Conservation (phyloP, 2,888 invertebrate genomes). For the Limulus polyphemus region DNA sequence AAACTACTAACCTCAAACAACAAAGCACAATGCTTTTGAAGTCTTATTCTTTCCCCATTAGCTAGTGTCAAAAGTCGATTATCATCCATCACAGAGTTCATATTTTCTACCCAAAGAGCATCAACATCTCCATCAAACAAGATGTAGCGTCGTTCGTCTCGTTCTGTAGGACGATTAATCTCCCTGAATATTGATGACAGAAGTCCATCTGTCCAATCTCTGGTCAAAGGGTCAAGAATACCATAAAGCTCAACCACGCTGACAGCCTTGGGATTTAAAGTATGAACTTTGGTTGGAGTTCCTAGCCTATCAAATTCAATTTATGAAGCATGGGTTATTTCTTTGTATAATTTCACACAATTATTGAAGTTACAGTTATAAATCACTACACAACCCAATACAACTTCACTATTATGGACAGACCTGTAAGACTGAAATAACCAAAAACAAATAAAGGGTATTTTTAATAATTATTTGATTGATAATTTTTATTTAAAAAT, state of each 20-base stretch:
- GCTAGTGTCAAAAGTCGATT: constrained; percentile 77
- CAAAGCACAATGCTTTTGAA: constrained; percentile 65
- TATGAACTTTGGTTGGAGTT: constrained; percentile 61
- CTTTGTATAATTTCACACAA: too few relatives aligned
- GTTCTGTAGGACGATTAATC: constrained; percentile 63
- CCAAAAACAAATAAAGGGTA: too few relatives aligned
- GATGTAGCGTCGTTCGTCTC: constrained; percentile 63
- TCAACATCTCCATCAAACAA: constrained; percentile 90
- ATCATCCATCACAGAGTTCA: constrained; percentile 96
- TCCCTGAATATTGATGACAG: constrained; percentile 82
- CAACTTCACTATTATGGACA: too few relatives aligned
- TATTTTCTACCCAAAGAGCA: constrained; percentile 90
- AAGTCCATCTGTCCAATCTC: constrained; percentile 88
- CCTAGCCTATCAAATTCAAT: constrained; percentile 43
- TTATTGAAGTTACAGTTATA: too few relatives aligned
- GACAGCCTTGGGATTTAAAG: constrained; percentile 79
- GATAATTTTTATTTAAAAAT: too few relatives aligned
- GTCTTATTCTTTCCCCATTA: constrained; percentile 73
- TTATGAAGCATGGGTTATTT: too few relatives aligned
- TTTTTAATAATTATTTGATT: too few relatives aligned
- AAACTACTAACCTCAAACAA: constrained; percentile 57
- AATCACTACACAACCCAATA: too few relatives aligned
- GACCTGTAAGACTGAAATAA: too few relatives aligned
- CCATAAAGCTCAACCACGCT: constrained; percentile 82
- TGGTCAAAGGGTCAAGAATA: constrained; percentile 64